Evolutionary conservation across 1,140 invertebrate genomes (phyloP).

Genomic region (Drosophila cardini): DNA sequence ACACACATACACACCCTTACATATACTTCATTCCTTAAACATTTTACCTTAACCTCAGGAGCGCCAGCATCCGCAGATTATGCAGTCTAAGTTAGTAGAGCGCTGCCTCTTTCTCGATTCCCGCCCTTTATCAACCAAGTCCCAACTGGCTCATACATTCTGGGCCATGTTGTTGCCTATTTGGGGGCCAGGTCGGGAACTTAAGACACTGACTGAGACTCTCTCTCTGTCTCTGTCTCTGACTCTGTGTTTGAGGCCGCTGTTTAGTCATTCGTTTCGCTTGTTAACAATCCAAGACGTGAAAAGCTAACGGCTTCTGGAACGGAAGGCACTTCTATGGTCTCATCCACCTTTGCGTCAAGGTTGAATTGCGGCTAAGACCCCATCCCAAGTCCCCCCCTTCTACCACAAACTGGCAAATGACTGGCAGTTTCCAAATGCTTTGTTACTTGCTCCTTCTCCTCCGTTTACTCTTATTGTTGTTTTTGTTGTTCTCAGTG

Average conservation of each 20-base stretch:
- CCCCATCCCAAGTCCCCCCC: too few relatives aligned
- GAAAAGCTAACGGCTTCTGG: conserved; percentile 49
- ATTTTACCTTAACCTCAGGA: conserved; percentile 46
- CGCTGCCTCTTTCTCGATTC: neutral
- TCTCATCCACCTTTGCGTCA: conserved; percentile 40
- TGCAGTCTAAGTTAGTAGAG: conserved; percentile 36
- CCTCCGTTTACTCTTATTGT: neutral
- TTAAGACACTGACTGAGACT: neutral
- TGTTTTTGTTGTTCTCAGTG: conserved; percentile 47
- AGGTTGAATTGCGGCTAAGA: conserved; percentile 34
- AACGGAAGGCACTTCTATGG: conserved; percentile 46
- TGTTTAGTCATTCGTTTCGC: conserved; percentile 77
- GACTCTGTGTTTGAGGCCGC: conserved; percentile 27
- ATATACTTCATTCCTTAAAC: conserved; percentile 12
- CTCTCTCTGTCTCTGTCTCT: neutral
- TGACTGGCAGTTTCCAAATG: conserved; percentile 63
- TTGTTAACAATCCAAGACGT: conserved; percentile 67
- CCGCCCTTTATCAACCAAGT: conserved; percentile 4
- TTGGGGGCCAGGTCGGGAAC: conserved; percentile 16
- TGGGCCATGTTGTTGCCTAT: conserved; percentile 37
- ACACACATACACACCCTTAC: conserved; percentile 11
- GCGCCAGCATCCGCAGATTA: conserved; percentile 36
- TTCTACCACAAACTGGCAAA: conserved; percentile 4
- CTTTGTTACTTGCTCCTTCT: conserved; percentile 1
- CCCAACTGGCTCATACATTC: conserved; percentile 49